Evolutionary conservation across 1,140 invertebrate genomes (phyloP), one percentile per base, ranked within the genome.

Genomic region (Paraescarpia echinospica): DNA sequence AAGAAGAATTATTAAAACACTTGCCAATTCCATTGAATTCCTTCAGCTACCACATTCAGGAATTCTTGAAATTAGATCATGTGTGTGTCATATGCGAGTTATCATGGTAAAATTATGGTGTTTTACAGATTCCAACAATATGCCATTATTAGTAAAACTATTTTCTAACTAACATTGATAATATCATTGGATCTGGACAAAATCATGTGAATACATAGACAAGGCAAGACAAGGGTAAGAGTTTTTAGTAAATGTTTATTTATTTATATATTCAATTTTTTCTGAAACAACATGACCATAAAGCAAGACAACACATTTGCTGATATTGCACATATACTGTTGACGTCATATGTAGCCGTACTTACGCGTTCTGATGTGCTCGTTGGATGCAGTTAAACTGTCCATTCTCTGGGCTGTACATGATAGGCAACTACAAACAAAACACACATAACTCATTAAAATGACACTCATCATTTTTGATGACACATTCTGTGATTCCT

Each of bases 321-420:
- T 77, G 41, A 27, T 31, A 77, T 77, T 77, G 4, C 41, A 41
- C 48, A 51, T 18, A 51, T 9, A 51, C 22, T 77, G 59, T 77
- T 77, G 14, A 31, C 27, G 8, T 77, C 2, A 77, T 2, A 77
- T 77, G 59, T 91, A n/a, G 35, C 35, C 91, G 27, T 34, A 94
- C 96, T 95, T 95, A 96, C 96, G 96, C 96, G 93, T 97, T 96
- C 94, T 97, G 96, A 94, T 97, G 96, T 51, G 96, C 96, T 93
- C 96, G 95, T 92, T 96, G 95, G 89, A 96, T 95, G 93, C 96
- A 96, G 94, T 96, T 96, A 94, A 96, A 96, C 18, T 94, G 93
- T 51, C 96, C 94, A 92, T 95, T 96, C 89, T 94, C 94, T 77
- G 93, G 92, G 92, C 95, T 95, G 94, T 96, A 96, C 96, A 96